A percentile compares a stretch with the other conserved stretches of the same genome.
Evolutionary conservation across 1,140 invertebrate genomes (phyloP).

Genomic region (Papilio machaon): DNA sequence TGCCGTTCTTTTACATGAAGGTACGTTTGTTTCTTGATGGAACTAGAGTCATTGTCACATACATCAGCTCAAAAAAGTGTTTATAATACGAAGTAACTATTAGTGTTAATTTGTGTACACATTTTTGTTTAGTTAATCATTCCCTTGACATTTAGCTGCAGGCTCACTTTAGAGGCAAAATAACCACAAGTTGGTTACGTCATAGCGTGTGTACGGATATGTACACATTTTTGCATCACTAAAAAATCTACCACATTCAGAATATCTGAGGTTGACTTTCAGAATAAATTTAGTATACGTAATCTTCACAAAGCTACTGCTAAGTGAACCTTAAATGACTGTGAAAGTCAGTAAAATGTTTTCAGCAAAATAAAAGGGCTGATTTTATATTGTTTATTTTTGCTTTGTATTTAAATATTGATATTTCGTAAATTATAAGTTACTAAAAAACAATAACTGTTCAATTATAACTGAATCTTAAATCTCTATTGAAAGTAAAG

Average conservation of each 20-base stretch:
- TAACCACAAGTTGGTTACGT: neutral
- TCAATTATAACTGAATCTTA: neutral
- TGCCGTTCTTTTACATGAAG: too few species aligned
- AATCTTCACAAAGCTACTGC: too few species aligned
- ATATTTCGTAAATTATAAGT: neutral
- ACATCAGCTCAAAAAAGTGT: too few species aligned
- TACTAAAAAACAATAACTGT: neutral
- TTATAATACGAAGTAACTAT: too few species aligned
- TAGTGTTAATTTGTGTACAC: neutral
- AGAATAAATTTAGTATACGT: too few species aligned
- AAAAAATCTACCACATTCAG: neutral
- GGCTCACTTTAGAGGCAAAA: neutral
- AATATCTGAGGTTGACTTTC: too few species aligned
- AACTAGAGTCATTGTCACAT: too few species aligned
- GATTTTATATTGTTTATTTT: neutral
- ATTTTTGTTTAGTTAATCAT: constrained; percentile 35
- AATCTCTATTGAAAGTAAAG: neutral
- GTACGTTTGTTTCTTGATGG: too few species aligned
- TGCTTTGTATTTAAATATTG: neutral
- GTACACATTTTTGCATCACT: neutral
- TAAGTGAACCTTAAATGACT: too few species aligned
- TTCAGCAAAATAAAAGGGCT: neutral
- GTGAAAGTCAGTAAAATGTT: neutral
- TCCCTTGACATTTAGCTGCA: constrained; percentile 41
- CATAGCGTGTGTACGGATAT: neutral